These are phyloP conservation scores for Leucoma salicis DNA, from an alignment of 2,888 invertebrate genomes.

Conservation along the genomic window DNA sequence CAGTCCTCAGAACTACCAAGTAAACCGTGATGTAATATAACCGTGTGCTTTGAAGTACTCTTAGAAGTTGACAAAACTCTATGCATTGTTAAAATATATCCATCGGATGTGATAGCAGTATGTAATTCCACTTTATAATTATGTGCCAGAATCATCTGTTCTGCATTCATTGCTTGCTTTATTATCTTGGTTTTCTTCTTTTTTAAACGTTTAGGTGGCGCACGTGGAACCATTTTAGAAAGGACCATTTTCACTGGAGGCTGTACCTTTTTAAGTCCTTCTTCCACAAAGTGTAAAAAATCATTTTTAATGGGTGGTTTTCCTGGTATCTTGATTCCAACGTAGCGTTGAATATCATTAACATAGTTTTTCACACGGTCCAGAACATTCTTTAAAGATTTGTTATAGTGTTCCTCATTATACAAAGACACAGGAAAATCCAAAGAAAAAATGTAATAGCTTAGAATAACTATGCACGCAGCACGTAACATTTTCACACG, in stretches of 20 bases:
- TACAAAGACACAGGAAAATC: not conserved
- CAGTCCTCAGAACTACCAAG: slow-evolving; percentile 53
- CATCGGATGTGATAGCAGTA: slow-evolving; percentile 43
- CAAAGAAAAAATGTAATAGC: not conserved
- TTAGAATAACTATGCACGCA: not conserved
- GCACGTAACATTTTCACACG: not conserved
- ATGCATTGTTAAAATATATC: slow-evolving; percentile 44
- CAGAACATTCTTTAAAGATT: not conserved
- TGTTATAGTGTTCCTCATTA: not conserved
- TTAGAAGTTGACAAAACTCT: slow-evolving; percentile 29
- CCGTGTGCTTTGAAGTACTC: slow-evolving; percentile 16
- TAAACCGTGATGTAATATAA: slow-evolving; percentile 48
- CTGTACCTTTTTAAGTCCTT: not conserved
- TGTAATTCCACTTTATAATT: slow-evolving; percentile 42
- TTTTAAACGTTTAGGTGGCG: not conserved
- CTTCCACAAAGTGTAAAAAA: not conserved
- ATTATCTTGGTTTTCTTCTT: not conserved
- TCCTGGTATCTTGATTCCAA: not conserved
- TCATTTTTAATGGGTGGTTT: not conserved
- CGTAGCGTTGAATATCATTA: not conserved
- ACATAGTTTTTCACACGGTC: not conserved
- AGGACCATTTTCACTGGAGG: not conserved
- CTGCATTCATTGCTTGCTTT: slow-evolving; percentile 1
- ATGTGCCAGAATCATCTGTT: slow-evolving; percentile 22
- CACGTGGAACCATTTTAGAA: not conserved